phyloP scores from a whole-genome alignment of 2,888 invertebrate species.

The Apodemia zela region DNA sequence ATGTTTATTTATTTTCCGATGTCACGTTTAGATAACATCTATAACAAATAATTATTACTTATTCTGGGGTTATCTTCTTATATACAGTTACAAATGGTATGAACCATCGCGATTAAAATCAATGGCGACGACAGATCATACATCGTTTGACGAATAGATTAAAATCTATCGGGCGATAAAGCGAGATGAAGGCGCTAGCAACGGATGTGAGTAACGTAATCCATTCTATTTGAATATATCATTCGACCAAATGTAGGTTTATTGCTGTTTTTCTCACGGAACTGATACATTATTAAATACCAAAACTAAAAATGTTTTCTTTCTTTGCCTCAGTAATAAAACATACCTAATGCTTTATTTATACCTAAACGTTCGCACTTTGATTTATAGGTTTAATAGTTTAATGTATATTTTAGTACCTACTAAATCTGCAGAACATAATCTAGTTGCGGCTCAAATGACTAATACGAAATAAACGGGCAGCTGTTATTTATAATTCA shows the following conservation, averaged over 20 bases:
- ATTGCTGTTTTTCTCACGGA: slow-evolving; percentile 79
- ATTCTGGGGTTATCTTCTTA: slow-evolving; percentile 25
- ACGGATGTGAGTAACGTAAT: slow-evolving; percentile 74
- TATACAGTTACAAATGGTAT: slow-evolving; percentile 42
- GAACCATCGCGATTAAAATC: slow-evolving; percentile 55
- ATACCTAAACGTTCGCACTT: neutral
- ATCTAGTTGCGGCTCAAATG: slow-evolving; percentile 18
- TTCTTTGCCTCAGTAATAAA: slow-evolving; percentile 5
- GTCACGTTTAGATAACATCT: slow-evolving; percentile 29
- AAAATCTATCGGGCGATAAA: slow-evolving; percentile 58
- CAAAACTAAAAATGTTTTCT: slow-evolving; percentile 47
- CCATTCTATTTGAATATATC: slow-evolving; percentile 77
- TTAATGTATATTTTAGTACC: neutral
- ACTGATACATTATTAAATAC: slow-evolving; percentile 74
- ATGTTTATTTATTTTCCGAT: slow-evolving; percentile 19
- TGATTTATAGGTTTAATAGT: neutral
- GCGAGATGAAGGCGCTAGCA: slow-evolving; percentile 56
- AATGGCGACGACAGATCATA: slow-evolving; percentile 58
- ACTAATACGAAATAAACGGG: slow-evolving; percentile 39
- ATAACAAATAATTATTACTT: slow-evolving; percentile 33
- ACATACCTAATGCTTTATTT: neutral
- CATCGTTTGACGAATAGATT: slow-evolving; percentile 71
- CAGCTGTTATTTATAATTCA: slow-evolving; percentile 51
- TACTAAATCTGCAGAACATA: slow-evolving; percentile 4
- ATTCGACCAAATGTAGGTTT: slow-evolving; percentile 76